Evolutionary conservation across 2,113 vertebrate species (phyloP), one percentile per base, ranked within the genome.

Genomic region (Pteropus alecto): DNA sequence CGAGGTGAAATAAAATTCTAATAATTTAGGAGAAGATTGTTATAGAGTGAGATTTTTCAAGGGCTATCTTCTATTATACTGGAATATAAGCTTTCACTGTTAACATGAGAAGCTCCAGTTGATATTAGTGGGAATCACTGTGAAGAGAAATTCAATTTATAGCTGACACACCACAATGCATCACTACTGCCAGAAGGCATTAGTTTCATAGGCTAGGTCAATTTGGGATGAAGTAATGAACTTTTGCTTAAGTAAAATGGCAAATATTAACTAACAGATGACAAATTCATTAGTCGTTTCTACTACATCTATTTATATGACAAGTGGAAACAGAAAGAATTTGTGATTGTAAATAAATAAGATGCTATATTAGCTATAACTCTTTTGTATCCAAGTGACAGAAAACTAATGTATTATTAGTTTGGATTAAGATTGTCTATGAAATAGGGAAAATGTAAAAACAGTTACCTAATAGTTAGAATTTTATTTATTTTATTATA

Each of bases 261-360:
- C n/a, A 96, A 79, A 73, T 74, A 95, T 74, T 92, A 95, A 79
- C 19, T 46, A 91, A 88, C 33, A 92, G 13, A 73, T 48, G n/a
- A 14, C 26, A 73, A 87, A 71, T 7, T 79, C 38, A 61, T 78
- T 78, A 63, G 24, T 67, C 28, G 90, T 93, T 96, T 90, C 28
- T 93, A 19, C 82, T 48, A 54, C 7, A 78, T 71, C 16, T 78
- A 79, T 87, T 65, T 91, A n/a, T 58, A 86, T 65, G 41, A 71
- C 18, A 87, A 46, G 8, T 73, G 28, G 70, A 81, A 91, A 35
- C 43, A 82, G 26, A 70, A 78, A 58, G 21, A 77, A 38, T 76
- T 65, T 85, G 1, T 89, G 33, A 88, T 76, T 76, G 65, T 26
- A 76, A 77, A 58, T 73, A 30, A 90, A 41, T 83, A 77, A 78